Conservation (phyloP, 92 coral and sea anemone genomes). For the Diadumene lineata region DNA sequence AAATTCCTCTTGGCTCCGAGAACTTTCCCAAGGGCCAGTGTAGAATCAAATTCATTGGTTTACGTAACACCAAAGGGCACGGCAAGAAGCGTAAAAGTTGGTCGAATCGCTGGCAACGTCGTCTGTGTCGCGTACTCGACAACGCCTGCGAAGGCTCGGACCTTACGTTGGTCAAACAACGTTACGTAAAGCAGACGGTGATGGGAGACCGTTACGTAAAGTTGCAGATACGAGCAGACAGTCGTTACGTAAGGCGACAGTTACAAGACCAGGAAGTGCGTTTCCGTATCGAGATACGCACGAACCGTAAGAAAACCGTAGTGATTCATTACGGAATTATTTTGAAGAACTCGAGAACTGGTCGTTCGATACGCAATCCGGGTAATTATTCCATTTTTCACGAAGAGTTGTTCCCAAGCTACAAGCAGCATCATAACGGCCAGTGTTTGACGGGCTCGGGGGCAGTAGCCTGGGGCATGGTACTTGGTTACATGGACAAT, state of each 20-base stretch:
- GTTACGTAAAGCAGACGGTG: constrained; percentile 54
- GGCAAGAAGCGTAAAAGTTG: constrained; percentile 38
- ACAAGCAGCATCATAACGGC: constrained; percentile 71
- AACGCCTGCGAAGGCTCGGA: constrained; percentile 66
- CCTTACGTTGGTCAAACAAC: constrained; percentile 43
- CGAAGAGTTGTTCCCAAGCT: constrained; percentile 70
- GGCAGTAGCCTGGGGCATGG: constrained; percentile 90
- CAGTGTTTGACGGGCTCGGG: constrained; percentile 83
- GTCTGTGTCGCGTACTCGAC: constrained; percentile 72
- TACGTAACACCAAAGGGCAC: constrained; percentile 42
- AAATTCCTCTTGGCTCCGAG: constrained; percentile 50
- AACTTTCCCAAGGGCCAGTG: constrained; percentile 38
- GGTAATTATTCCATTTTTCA: constrained; percentile 49
- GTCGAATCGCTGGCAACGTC: constrained; percentile 77
- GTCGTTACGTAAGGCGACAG: constrained; percentile 61
- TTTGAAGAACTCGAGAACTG: constrained; percentile 43
- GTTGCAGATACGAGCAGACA: constrained; percentile 65
- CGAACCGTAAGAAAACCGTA: constrained; percentile 35
- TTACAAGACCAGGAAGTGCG: constrained; percentile 80
- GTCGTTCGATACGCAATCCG: constrained; percentile 33
- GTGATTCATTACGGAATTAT: constrained; percentile 75
- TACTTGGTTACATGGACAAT: constrained; percentile 83
- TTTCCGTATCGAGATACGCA: constrained; percentile 72
- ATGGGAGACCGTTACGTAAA: constrained; percentile 79
- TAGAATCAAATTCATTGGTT: constrained; percentile 67